Conservation (phyloP, 2,113 vertebrate genomes). For the Lampris incognitus region DNA sequence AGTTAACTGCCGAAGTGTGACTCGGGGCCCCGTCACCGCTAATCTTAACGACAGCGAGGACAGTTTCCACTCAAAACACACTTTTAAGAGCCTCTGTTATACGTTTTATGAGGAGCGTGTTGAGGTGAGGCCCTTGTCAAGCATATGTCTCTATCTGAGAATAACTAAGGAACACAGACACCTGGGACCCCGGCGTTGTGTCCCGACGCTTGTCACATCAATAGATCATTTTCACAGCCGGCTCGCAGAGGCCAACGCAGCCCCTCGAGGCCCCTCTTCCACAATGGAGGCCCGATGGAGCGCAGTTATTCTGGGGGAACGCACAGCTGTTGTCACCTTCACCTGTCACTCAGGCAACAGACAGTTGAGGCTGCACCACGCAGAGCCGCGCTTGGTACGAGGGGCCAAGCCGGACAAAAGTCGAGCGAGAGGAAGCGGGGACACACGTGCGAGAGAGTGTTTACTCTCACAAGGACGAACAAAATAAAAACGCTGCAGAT, state of each 20-base stretch:
- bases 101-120: constrained; percentile 43
- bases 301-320: constrained; percentile 62
- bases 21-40: constrained; percentile 37
- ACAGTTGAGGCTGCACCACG: constrained; percentile 30
- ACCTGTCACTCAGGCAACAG: constrained; percentile 60
- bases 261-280: constrained; percentile 15
- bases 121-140: constrained; percentile 10
- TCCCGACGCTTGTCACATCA: constrained; percentile 58
- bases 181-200: constrained; percentile 53
- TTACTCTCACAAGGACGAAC: too few species aligned
- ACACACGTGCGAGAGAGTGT: too few species aligned
- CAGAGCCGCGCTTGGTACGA: constrained; percentile 8
- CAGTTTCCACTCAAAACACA: constrained; percentile 11
- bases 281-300: constrained; percentile 35
- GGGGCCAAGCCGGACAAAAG: too few species aligned
- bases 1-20: background rate
- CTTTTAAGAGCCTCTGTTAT: constrained; percentile 53
- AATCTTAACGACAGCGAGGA: constrained; percentile 1
- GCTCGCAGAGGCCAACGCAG: constrained; percentile 28
- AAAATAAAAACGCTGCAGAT: too few species aligned
- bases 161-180: constrained; percentile 49
- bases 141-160: constrained; percentile 54
- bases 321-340: constrained; percentile 70
- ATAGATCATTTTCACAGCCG: constrained; percentile 52
- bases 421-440: too few species aligned